A percentile compares a stretch with the other conserved stretches of the same genome.
Evolutionary conservation across 2,113 vertebrate genomes (phyloP).

Genomic region (Tapirus terrestris): DNA sequence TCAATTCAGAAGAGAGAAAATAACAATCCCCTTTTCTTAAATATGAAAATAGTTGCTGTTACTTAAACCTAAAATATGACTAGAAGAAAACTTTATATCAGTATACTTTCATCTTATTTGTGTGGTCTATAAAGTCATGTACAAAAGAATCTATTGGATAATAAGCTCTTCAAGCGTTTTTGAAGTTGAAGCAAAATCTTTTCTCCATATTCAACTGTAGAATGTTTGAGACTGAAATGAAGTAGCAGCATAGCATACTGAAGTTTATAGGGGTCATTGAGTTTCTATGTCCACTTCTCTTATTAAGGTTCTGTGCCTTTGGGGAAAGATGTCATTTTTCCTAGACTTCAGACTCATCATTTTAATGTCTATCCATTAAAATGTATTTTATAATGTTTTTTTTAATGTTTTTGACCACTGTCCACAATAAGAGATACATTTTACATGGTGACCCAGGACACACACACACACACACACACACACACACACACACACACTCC

Average conservation of each 20-base stretch:
- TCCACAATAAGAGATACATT: neutral
- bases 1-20: slow-evolving; percentile 2
- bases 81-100: neutral
- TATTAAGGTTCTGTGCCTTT: neutral
- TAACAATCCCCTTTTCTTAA: neutral
- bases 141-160: neutral
- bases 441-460: neutral
- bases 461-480: neutral
- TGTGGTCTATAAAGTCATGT: neutral
- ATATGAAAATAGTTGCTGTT: neutral
- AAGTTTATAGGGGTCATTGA: neutral
- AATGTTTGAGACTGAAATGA: neutral
- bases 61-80: neutral
- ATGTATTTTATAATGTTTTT: neutral
- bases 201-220: neutral
- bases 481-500: too few relatives aligned
- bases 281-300: neutral
- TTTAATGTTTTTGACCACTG: neutral
- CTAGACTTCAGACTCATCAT: neutral
- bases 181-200: neutral
- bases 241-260: fast-evolving
- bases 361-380: neutral
- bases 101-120: neutral
- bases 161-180: neutral
- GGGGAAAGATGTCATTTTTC: neutral